These are phyloP conservation scores for Asbolus verrucosus DNA, from an alignment of 1,140 invertebrate genomes.

Conservation along the genomic window DNA sequence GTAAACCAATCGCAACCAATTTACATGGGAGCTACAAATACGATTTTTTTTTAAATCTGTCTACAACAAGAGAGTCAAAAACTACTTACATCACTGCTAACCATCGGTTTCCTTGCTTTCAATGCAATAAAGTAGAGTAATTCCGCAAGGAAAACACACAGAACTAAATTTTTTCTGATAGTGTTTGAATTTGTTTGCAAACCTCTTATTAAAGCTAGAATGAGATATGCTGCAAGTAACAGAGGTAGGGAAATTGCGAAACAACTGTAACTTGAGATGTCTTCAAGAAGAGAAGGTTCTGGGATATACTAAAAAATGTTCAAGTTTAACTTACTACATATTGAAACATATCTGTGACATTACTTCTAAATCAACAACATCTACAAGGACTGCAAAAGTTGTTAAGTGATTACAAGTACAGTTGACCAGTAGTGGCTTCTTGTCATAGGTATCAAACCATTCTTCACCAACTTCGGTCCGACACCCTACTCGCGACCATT, in stretches of 20 bases:
- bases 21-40: constrained; percentile 83
- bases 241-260: constrained; percentile 87
- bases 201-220: constrained; percentile 81
- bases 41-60: constrained; percentile 10
- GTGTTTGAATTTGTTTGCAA: constrained; percentile 92
- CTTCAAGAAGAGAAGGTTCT: constrained; percentile 85
- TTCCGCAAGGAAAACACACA: constrained; percentile 88
- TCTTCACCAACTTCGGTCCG: constrained; percentile 81
- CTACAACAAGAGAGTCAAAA: constrained; percentile 12
- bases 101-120: constrained; percentile 80
- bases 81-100: constrained; percentile 76
- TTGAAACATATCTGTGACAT: constrained; percentile 40
- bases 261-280: constrained; percentile 89
- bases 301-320: constrained; percentile 75
- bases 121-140: constrained; percentile 88
- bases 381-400: constrained; percentile 91
- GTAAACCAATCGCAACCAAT: constrained; percentile 89
- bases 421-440: constrained; percentile 78
- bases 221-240: constrained; percentile 78
- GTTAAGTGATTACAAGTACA: constrained; percentile 94
- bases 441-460: constrained; percentile 62
- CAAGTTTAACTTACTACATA: not conserved
- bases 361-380: constrained; percentile 90
- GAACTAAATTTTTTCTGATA: constrained; percentile 93
- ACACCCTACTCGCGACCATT: constrained; percentile 92